Evolutionary conservation across 2,888 invertebrate species (phyloP), one percentile per base, ranked within the genome.

Genomic region (Drosophila colorata): DNA sequence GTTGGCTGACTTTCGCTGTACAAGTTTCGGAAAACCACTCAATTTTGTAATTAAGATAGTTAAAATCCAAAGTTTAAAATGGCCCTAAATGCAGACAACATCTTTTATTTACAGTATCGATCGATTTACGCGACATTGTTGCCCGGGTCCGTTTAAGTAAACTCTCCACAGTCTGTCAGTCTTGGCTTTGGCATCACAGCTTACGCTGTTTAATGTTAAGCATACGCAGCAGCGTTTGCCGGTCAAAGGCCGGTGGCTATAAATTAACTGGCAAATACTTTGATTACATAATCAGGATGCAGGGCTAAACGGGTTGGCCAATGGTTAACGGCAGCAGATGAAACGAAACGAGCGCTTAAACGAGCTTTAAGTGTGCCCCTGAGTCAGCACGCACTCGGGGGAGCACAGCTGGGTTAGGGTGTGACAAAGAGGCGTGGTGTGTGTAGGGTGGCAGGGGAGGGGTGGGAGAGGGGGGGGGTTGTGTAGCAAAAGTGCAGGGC

Each of bases 261-360:
- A 88, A 85, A 86, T 88, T 88, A 88, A 79, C 89, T 88, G 72
- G 81, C 89, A 86, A 86, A 88, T 85, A 81, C 87, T 86, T 88
- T 87, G 89, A 86, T 88, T 86, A 84, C 89, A 81, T 86, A 86
- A 88, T 86, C 85, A 86, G 78, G 67, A 70, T 56, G 44, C 61
- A 38, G 38, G 64, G 64, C 65, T 69, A 71, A 70, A 67, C 61
- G 78, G 67, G 51, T 69, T 69, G 64, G 52, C 47, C 28, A 23
- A 35, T 53, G 18, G 25, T 35, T 28, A 38, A 37, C 37, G 25
- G 37, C 28, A 49, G 28, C 78, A 84, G 80, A 83, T 79, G 88
- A 74, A 68, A 69, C 76, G 65, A 72, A 85, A 86, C 80, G 86
- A 79, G 82, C 69, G 80, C 72, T 88, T 88, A 88, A 84, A 76